Evolutionary conservation across 35 echinoderm and acorn worm species (phyloP), one percentile per base, ranked within the genome.

Genomic region (Lytechinus pictus): DNA sequence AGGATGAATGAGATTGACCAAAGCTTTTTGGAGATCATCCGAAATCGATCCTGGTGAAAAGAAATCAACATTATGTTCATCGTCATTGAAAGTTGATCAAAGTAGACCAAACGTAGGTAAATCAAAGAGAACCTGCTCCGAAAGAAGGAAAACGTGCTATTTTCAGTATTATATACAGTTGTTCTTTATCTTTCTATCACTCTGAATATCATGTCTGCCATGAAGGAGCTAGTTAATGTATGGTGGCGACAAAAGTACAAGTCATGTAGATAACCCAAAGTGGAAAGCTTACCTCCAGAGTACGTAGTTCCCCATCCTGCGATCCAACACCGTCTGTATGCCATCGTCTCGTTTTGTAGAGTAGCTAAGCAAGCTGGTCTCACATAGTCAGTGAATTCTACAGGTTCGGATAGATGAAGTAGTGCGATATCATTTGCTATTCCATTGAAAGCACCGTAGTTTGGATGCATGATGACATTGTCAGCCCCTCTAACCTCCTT

Each of bases 21-120:
- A 28, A 8, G 92, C 96, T 79, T 96, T 86, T 57, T 94, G 92
- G 0, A 94, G 86, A 53, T 58, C 94, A 12, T 96, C 54, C 7
- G 95, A 53, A 71, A 52, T 6, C 3, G n/a, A 19, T 55, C 61
- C 95, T 92, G 92, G 14, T 19, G 14, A 71, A 44, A 44, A 44
- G 2, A 44, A 44, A 44, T 44, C 33, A 44, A 44, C 33, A 44
- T 44, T 44, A 44, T 44, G 0, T 44, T 44, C 33, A 44, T 1
- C 0, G 33, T 2, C 33, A 44, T 44, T 44, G 33, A 44, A 44
- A 44, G 33, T 44, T 44, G 33, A 44, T 44, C 33, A 44, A 44
- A 44, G 33, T 44, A 44, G 33, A 44, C 2, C 2, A 44, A 44
- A 44, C 33, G 33, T 0, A 44, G 33, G 33, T 44, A 1, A 44